A percentile compares a stretch with the other conserved stretches of the same genome.
Evolutionary conservation across 2,888 invertebrate species (phyloP).

Genomic region (Eristalis arbustorum): DNA sequence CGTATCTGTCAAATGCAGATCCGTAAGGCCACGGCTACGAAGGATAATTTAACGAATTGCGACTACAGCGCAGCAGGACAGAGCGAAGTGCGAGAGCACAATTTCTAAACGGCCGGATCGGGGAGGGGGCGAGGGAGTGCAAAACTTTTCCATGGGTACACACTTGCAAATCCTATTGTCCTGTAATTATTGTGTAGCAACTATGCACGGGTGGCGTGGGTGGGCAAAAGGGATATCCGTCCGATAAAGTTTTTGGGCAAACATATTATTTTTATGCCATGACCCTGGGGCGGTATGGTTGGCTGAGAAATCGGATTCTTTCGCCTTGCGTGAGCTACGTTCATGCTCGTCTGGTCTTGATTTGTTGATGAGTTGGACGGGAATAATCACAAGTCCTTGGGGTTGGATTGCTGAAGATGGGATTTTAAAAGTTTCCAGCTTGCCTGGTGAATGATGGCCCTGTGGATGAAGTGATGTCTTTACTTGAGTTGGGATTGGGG

Average conservation of each 20-base stretch:
- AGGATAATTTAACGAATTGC: conserved; percentile 69
- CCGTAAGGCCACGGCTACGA: conserved; percentile 63
- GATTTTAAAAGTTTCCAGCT: not conserved
- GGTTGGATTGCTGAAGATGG: not conserved
- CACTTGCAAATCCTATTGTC: conserved; percentile 69
- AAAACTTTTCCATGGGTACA: conserved; percentile 63
- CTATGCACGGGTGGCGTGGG: conserved; percentile 74
- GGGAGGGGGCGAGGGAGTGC: not conserved
- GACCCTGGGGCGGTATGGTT: conserved; percentile 41
- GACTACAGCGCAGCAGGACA: conserved; percentile 47
- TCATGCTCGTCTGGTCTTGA: not conserved
- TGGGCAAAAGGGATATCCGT: conserved; percentile 49
- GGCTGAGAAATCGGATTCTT: conserved; percentile 20
- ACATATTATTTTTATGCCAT: conserved; percentile 52
- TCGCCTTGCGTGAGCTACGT: not conserved
- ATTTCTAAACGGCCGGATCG: not conserved
- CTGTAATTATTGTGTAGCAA: conserved; percentile 77
- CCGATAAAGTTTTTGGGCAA: conserved; percentile 60
- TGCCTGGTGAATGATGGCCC: not conserved
- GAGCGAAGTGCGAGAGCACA: not conserved
- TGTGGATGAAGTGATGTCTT: not conserved
- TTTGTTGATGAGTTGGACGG: conserved; percentile 42
- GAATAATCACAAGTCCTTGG: not conserved
- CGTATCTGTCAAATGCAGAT: conserved; percentile 76
- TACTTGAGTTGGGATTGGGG: not conserved